Base-by-base conservation (phyloP, 2,888 invertebrate species). In the Adelphocoris suturalis region DNA sequence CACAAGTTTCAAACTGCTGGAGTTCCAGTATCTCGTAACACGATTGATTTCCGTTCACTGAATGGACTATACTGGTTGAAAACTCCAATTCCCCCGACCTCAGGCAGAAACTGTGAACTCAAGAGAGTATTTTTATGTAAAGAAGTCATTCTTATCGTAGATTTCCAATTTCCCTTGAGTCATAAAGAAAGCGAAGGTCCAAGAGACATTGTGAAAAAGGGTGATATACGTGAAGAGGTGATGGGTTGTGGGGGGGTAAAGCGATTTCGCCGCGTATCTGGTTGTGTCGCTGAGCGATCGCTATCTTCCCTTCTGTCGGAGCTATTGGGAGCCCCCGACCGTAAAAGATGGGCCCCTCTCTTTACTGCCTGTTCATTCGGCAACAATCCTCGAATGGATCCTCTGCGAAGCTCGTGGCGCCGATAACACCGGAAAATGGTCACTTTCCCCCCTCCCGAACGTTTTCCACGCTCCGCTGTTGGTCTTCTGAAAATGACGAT, bases 161-260 rank as follows among this genome's bases (percentile, higher is more conserved):
- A 68, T 68, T 7, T 23, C 23, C 68, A 68, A 68, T 68, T 19
- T 68, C 68, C 37, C 23, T 9, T 23, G 23, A 68, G 68, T 68
- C 68, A 68, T 68, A 68, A 68, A 68, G 37, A 19, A 68, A 61
- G 12, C 68, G 68, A 68, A 68, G 68, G 68, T 68, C 68, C 68
- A 68, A 5, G n/a, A 37, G 57, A 57, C 57, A 7, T 57, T 16
- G 57, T 57, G 68, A 16, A 68, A 68, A 68, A 68, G 68, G 68
- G 11, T 68, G n/a, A 23, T 13, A 9, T 68, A 68, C 23, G 13
- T 23, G 68, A 19, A 68, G 16, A 16, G 52, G 52, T 14, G 52
- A 7, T 52, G 57, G n/a, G 57, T 0, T 7, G 57, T 13, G n/a
- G 52, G 52, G 19, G 61, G 61, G 0, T 19, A n/a, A 68, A 68